Percentiles rank a stretch among this genome's conserved stretches.
phyloP scores from a whole-genome alignment of 2,888 invertebrate genomes.

The Adelognathus sp. region DNA sequence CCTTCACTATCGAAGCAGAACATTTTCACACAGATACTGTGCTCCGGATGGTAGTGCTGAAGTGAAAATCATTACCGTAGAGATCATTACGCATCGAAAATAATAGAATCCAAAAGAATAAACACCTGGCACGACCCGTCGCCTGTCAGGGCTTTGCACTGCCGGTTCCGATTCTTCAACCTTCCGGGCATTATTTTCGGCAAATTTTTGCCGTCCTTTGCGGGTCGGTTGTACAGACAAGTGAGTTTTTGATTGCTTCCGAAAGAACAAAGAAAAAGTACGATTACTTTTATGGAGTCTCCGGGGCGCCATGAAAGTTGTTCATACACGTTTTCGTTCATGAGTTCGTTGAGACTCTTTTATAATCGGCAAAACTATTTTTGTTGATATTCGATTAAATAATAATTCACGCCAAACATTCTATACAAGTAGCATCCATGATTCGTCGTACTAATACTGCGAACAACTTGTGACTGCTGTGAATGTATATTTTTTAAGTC shows the following conservation, averaged over 20 bases:
- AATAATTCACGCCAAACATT: no score
- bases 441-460: no score
- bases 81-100: not conserved
- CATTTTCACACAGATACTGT: slow-evolving; percentile 12
- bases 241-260: not conserved
- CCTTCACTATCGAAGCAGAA: not conserved
- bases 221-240: slow-evolving; percentile 5
- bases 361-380: no score
- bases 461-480: no score
- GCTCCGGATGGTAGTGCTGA: not conserved
- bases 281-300: no score
- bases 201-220: not conserved
- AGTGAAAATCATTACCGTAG: not conserved
- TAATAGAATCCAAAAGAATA: not conserved
- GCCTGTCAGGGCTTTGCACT: not conserved
- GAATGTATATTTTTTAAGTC: no score
- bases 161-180: not conserved
- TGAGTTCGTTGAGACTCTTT: no score
- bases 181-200: slow-evolving; percentile 21
- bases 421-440: no score
- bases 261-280: not conserved
- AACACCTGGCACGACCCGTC: not conserved
- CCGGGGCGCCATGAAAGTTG: no score
- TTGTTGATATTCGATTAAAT: no score
- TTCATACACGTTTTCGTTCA: no score